These are phyloP conservation scores for Tetragnatha montana DNA, from an alignment of 2,888 invertebrate genomes.

Conservation along the genomic window DNA sequence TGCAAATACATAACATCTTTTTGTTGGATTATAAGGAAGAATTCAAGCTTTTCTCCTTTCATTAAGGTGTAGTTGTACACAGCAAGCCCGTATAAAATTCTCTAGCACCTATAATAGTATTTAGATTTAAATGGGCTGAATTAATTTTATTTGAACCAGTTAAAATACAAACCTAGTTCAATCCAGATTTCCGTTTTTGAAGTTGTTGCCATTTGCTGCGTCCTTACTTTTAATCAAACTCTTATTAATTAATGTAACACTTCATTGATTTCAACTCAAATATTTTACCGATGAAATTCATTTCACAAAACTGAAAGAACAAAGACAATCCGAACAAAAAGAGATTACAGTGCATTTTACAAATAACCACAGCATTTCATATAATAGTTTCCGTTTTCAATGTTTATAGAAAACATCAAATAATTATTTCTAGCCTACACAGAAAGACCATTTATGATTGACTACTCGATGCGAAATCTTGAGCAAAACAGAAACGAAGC, in stretches of 20 bases:
- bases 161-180: not conserved
- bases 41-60: not conserved
- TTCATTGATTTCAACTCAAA: not conserved
- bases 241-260: conserved; percentile 26
- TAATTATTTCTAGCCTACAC: conserved; percentile 64
- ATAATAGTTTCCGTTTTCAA: conserved; percentile 34
- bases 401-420: conserved; percentile 64
- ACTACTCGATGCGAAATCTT: conserved; percentile 37
- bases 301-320: conserved; percentile 19
- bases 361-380: conserved; percentile 39
- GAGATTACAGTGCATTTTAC: conserved; percentile 45
- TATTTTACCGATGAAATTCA: conserved; percentile 17
- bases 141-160: not conserved
- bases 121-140: not conserved
- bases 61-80: not conserved
- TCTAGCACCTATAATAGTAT: not conserved
- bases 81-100: not conserved
- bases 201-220: conserved; percentile 55
- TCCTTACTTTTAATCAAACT: conserved; percentile 38
- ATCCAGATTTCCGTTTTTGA: conserved; percentile 14
- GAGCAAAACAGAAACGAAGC: conserved; percentile 49
- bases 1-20: not conserved
- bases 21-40: not conserved
- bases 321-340: conserved; percentile 28
- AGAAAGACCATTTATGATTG: conserved; percentile 50